A percentile compares a stretch with the other conserved stretches of the same genome.
These are phyloP conservation scores for Dorcus parallelipipedus DNA, from an alignment of 2,888 invertebrate species.

Conservation along the genomic window DNA sequence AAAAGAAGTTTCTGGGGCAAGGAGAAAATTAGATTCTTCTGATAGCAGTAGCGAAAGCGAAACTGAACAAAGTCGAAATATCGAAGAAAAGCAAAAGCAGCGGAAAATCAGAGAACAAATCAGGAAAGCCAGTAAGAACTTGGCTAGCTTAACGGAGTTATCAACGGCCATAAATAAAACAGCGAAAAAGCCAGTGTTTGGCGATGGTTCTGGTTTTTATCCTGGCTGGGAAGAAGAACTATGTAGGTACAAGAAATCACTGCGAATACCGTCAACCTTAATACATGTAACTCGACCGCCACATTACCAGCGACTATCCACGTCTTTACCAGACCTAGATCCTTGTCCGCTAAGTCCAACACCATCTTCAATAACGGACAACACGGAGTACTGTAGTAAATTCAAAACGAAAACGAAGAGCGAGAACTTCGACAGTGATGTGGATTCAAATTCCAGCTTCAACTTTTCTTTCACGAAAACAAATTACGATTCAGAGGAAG, in stretches of 20 bases:
- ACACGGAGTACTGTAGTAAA: slow-evolving; percentile 28
- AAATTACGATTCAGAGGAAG: slow-evolving; percentile 65
- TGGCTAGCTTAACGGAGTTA: slow-evolving; percentile 2
- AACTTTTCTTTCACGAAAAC: slow-evolving; percentile 53
- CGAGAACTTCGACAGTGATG: slow-evolving; percentile 58
- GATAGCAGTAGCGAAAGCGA: slow-evolving; percentile 48
- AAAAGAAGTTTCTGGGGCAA: slow-evolving; percentile 15
- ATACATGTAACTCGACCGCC: slow-evolving; percentile 77
- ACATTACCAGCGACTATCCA: slow-evolving; percentile 64
- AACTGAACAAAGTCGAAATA: slow-evolving; percentile 19
- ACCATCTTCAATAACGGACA: slow-evolving; percentile 62
- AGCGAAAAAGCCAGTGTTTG: slow-evolving; percentile 60
- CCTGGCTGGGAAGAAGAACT: slow-evolving; percentile 84
- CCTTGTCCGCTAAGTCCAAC: slow-evolving; percentile 70
- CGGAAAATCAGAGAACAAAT: slow-evolving; percentile 39
- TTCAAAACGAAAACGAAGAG: slow-evolving; percentile 41
- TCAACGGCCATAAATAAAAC: slow-evolving; percentile 35
- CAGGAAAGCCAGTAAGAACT: slow-evolving; percentile 26
- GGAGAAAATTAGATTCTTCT: slow-evolving; percentile 21
- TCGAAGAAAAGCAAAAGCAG: slow-evolving; percentile 31
- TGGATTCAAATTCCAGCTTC: slow-evolving; percentile 66
- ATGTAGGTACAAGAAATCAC: slow-evolving; percentile 75
- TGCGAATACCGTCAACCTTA: slow-evolving; percentile 76
- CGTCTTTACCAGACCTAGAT: slow-evolving; percentile 75
- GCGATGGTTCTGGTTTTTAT: slow-evolving; percentile 68